Conservation (phyloP, 1,140 invertebrate species). For the Reticulitermes speratus region DNA sequence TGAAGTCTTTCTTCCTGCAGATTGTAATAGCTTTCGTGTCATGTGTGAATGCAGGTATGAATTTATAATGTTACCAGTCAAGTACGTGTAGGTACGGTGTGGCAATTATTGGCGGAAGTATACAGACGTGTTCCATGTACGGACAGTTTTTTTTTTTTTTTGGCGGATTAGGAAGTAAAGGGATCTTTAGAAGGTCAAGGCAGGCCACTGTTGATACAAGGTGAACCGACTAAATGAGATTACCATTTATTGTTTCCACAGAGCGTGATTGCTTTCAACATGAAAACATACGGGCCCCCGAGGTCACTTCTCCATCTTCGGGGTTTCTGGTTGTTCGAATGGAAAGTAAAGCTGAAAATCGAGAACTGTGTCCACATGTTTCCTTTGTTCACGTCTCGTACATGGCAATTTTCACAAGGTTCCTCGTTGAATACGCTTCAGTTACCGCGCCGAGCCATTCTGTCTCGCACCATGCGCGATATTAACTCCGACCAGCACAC, state of each 20-base stretch:
- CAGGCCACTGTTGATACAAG: background rate
- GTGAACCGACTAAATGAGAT: background rate
- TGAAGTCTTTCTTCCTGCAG: background rate
- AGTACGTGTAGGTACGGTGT: background rate
- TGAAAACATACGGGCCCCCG: background rate
- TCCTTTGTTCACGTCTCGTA: background rate
- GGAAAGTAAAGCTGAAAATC: background rate
- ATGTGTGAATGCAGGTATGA: background rate
- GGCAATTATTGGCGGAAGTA: constrained; percentile 29
- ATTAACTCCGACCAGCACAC: too few species aligned
- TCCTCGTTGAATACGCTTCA: background rate
- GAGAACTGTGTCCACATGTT: background rate
- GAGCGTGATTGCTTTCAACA: background rate
- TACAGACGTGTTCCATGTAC: constrained; percentile 5
- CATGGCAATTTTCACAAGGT: background rate
- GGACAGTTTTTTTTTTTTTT: background rate
- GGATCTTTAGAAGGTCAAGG: background rate
- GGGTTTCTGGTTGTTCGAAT: background rate
- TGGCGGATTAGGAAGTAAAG: background rate
- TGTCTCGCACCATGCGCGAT: background rate
- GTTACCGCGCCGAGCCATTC: background rate
- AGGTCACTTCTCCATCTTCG: background rate
- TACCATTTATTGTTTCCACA: background rate
- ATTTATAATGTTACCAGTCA: background rate
- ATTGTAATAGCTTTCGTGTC: background rate